Evolutionary conservation across 1,140 invertebrate genomes (phyloP).

Genomic region (Cydia splendana): DNA sequence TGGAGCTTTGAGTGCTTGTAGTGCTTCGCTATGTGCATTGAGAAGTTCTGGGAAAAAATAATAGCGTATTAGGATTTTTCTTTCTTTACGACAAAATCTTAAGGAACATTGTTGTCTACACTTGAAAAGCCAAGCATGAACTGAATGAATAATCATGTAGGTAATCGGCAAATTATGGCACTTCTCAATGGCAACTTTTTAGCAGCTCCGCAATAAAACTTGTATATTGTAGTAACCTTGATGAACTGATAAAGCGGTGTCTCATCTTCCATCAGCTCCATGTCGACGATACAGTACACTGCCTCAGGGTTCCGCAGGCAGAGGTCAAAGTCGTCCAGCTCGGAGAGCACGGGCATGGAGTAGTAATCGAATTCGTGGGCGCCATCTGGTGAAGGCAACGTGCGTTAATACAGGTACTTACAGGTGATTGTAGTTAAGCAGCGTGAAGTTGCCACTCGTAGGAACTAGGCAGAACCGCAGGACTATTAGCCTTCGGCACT

Average conservation of each 20-base stretch:
- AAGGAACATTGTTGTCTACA: no score
- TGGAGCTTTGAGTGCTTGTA: constrained; percentile 67
- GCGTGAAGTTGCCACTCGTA: neutral
- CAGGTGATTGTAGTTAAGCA: neutral
- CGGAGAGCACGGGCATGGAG: constrained; percentile 70
- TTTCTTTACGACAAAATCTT: neutral
- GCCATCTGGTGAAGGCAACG: neutral
- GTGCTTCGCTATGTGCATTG: constrained; percentile 59
- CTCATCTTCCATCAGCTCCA: constrained; percentile 67
- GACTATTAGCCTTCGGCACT: neutral
- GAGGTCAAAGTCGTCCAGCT: constrained; percentile 71
- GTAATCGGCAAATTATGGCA: no score
- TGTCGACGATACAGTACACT: constrained; percentile 70
- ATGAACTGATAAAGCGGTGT: constrained; percentile 71
- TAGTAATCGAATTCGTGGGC: constrained; percentile 58
- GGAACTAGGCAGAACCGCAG: neutral
- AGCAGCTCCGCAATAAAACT: constrained; percentile 19
- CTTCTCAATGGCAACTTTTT: neutral
- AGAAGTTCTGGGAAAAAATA: constrained; percentile 59
- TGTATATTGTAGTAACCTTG: constrained; percentile 53
- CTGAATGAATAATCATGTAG: no score
- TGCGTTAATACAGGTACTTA: neutral
- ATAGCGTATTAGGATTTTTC: neutral
- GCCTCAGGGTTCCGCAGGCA: constrained; percentile 63
- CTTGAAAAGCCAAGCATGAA: no score